phyloP scores from a whole-genome alignment of 2,113 vertebrate species.

The Nansenia antarctica region DNA sequence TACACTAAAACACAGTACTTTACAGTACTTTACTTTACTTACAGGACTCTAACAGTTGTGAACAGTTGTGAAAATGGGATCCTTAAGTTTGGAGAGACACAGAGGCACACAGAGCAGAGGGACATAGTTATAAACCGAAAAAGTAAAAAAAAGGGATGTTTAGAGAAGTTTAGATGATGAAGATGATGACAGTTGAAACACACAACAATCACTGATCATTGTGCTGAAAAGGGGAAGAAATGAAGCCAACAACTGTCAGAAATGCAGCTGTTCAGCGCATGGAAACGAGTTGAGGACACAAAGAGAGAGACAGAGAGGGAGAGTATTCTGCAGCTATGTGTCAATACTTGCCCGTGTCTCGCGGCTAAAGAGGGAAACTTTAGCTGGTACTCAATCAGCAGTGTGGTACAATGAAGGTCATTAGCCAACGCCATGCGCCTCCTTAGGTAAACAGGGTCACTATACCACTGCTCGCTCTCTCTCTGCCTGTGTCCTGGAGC shows the following conservation, averaged over 20 bases:
- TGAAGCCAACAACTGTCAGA: background rate
- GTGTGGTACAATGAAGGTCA: conserved; percentile 57
- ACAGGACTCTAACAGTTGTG: conserved; percentile 40
- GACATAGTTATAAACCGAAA: background rate
- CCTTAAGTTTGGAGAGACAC: background rate
- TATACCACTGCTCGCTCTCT: conserved; percentile 15
- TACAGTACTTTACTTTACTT: too few relatives aligned
- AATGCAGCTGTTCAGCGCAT: conserved; percentile 1
- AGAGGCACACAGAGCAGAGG: background rate
- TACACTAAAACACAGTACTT: conserved; percentile 50
- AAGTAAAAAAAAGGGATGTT: background rate
- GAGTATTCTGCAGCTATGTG: conserved; percentile 49
- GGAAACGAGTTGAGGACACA: conserved; percentile 9
- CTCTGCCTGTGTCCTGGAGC: background rate
- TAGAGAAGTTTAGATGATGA: too few relatives aligned
- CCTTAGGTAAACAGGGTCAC: conserved; percentile 48
- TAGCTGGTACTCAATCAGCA: conserved; percentile 58
- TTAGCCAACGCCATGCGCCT: conserved; percentile 47
- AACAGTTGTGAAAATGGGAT: conserved; percentile 41
- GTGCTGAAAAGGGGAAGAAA: too few relatives aligned
- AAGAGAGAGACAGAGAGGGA: conserved; percentile 20
- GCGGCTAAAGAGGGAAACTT: conserved; percentile 46
- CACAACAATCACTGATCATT: too few relatives aligned
- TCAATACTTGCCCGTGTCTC: conserved; percentile 59
- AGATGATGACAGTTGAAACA: too few relatives aligned